Base-by-base conservation (phyloP, 2,113 vertebrate genomes). In the Sylvietta virens region DNA sequence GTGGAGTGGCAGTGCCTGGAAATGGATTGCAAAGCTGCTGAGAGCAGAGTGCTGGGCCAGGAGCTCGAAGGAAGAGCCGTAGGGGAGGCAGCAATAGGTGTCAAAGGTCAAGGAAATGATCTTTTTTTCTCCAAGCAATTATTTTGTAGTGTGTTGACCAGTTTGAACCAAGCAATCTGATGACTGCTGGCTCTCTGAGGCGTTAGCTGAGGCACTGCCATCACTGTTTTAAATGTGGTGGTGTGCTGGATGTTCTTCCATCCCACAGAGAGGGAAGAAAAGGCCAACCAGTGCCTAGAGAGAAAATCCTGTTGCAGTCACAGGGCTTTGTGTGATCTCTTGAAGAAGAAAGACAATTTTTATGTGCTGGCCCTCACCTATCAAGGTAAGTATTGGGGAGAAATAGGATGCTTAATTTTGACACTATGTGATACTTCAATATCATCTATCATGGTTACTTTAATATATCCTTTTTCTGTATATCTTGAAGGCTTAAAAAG, bases 31-130 rank as follows among this genome's bases (percentile, higher is more conserved):
- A 47, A 51, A 71, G 50, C 58, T 50, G 80, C 6, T 48, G 37
- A 28, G 45, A 54, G 22, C 2, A 1, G n/a, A 74, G 40, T 4
- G 23, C 44, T 39, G 48, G 51, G 51, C 0, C 1, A 62, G 47
- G 35, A 84, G 40, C 39, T 48, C 0, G 0, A 26, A 77, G 47
- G 47, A 65, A 47, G 35, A 18, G 39, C 35, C 0, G 0, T 4
- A 37, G 45, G 48, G n/a, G 58, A 66, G 40, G 84, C 69, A 81
- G 65, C 23, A n/a, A 35, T 3, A 26, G 5, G 18, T 73, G 27
- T 33, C 35, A 27, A 33, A 86, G 56, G 33, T 33, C 45, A 67
- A 40, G 61, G 69, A 91, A 88, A 51, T 66, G 0, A 7, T 48
- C 19, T 31, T 16, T 28, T 82, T 62, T 56, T 14, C 42, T 66